Conservation (phyloP, 2,888 invertebrate genomes). For the Schizaphis graminum region DNA sequence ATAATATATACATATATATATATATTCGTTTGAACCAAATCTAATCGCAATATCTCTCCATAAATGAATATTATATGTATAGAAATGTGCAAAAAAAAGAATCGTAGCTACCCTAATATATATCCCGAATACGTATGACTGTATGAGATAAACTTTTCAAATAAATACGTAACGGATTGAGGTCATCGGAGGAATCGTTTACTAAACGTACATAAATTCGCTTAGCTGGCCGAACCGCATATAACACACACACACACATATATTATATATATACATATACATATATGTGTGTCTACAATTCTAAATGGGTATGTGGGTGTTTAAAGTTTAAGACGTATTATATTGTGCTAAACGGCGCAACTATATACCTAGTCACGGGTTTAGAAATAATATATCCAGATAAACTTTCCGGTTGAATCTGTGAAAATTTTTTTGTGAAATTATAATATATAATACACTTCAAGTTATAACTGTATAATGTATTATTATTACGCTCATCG, state of each 20-base stretch:
- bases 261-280: neutral
- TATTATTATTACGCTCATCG: neutral
- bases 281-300: neutral
- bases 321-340: slow-evolving; percentile 24
- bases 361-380: neutral
- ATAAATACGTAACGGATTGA: slow-evolving; percentile 23
- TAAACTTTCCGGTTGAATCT: neutral
- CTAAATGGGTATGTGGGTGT: neutral
- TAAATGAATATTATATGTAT: neutral
- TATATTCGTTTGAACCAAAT: neutral
- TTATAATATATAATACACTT: neutral
- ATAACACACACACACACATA: no score
- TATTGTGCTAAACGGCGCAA: neutral
- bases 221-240: neutral
- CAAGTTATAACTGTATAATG: neutral
- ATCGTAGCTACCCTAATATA: neutral
- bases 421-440: neutral
- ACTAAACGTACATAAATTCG: slow-evolving; percentile 9
- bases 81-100: neutral
- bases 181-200: slow-evolving; percentile 14
- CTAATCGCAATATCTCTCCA: neutral
- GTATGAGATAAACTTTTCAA: slow-evolving; percentile 21
- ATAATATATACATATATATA: neutral
- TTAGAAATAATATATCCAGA: neutral
- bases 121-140: neutral